Evolutionary conservation across 2,797 vertebrate genomes (phyloP), one percentile per base, ranked within the genome.

Genomic region (Limnodromus scolopaceus): DNA sequence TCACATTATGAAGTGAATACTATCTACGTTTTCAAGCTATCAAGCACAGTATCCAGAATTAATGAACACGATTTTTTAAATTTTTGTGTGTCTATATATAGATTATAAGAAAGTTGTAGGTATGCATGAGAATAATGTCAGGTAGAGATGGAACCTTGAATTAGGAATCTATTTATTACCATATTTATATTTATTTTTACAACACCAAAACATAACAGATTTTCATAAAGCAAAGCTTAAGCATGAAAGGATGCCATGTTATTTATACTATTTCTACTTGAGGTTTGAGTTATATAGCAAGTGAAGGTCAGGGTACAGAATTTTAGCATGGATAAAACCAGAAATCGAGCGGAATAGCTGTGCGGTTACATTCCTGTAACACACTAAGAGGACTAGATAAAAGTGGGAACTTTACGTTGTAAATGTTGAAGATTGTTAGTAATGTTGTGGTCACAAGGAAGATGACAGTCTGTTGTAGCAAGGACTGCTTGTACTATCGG

Each of bases 381-480:
- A 2, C 5, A 7, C n/a, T n/a, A n/a, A 38, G 55, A 80, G 12
- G 9, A 8, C 20, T 71, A 13, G 17, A 24, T 88, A 46, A 49
- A 83, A 71, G 2, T 30, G 39, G 10, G 13, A 75, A 24, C 18
- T 70, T 60, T 13, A 34, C 2, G 0, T 3, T 94, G 69, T 27
- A 70, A 74, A 22, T 89, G 36, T 18, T 63, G 45, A 46, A 51
- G 12, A 83, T 85, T 61, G 24, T 45, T 77, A 46, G 16, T 46
- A 43, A 20, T 19, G 23, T 13, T 18, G 32, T 75, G 48, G 38
- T 70, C n/a, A 15, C 16, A 58, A 53, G 48, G 36, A 84, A 24
- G 18, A 8, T 0, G 2, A 4, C 0, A 0, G 23, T 51, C 48
- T 68, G 0, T 36, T 77, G 9, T 60, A 49, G 30, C 23, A 34